These are phyloP conservation scores for Xyliphius kryptos DNA, from an alignment of 2,113 vertebrate species.

Conservation along the genomic window DNA sequence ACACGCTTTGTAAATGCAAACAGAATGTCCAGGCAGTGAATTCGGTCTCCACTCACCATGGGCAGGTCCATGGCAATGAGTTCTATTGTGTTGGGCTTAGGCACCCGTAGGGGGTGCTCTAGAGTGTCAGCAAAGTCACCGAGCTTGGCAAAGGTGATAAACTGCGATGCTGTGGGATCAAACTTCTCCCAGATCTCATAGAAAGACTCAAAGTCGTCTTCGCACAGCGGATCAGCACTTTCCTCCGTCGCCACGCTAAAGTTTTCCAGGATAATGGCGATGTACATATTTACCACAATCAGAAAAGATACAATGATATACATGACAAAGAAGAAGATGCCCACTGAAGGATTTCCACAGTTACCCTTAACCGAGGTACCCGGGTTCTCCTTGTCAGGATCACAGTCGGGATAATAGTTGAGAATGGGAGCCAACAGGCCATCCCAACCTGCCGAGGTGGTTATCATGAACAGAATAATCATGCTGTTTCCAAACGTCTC, in stretches of 20 bases:
- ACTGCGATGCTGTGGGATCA: conserved; percentile 93
- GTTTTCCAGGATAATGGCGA: conserved; percentile 98
- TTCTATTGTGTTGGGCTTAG: conserved; percentile 97
- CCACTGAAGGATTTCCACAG: conserved; percentile 94
- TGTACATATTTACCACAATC: conserved; percentile 99
- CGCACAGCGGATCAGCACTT: conserved; percentile 91
- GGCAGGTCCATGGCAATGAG: conserved; percentile 98
- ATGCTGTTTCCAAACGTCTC: conserved; percentile 99
- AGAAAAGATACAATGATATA: conserved; percentile 99
- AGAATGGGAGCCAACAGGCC: conserved; percentile 91
- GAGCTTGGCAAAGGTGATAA: conserved; percentile 94
- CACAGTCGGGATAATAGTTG: conserved; percentile 94
- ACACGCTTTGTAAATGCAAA: conserved; percentile 99
- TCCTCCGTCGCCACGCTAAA: conserved; percentile 98
- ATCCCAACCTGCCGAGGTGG: conserved; percentile 94
- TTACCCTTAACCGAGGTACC: conserved; percentile 88
- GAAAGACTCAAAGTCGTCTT: conserved; percentile 98
- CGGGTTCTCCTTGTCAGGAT: conserved; percentile 82
- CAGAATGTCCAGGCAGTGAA: conserved; percentile 97
- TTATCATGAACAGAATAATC: conserved; percentile 98
- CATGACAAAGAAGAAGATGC: conserved; percentile 98
- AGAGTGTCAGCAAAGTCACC: conserved; percentile 93
- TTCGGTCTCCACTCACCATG: conserved; percentile 97
- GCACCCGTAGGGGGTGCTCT: conserved; percentile 90
- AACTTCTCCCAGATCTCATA: conserved; percentile 99